Base-by-base conservation (phyloP, 2,113 vertebrate species). In the Uria aalge region DNA sequence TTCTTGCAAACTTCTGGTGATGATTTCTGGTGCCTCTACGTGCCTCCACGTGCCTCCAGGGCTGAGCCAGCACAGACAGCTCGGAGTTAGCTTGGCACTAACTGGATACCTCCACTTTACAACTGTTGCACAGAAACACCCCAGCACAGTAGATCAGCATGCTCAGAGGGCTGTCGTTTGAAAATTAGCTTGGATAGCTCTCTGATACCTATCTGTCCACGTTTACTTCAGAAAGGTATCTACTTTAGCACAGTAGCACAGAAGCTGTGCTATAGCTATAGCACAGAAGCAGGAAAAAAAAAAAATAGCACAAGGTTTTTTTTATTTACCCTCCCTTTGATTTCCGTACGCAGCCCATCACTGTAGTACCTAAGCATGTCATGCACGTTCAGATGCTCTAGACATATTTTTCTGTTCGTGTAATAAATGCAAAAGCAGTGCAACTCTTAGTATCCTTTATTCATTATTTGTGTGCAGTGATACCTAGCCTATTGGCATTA, bases 111-210 rank as follows among this genome's bases (percentile, higher is more conserved):
- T 48, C 48, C 15, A 2, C 77, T 90, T 78, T 40, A 59, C 22
- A 88, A 24, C 38, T 78, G 18, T 23, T 71, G 64, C 52, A 30
- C 9, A 67, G 73, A 93, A 90, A 82, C 29, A 38, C 11, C 3
- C 0, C 29, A 38, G 24, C 64, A 78, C 60, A 63, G 69, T 50
- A 57, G 74, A 87, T 59, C 5, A 57, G 38, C 13, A 3, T 29
- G 20, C 56, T 78, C 69, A 75, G 69, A 78, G 66, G 38, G 53
- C 56, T 94, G 29, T 38, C n/a, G 78, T 68, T 85, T 62, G n/a
- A 71, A 95, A 95, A 91, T 78, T 63, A 82, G 29, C 26, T 90
- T 48, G 72, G n/a, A 15, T 82, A 64, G 57, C 52, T 94, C 68
- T 85, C 82, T 56, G 18, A 60, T 68, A 52, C 0, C 1, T 47